Evolutionary conservation across 2,113 vertebrate genomes (phyloP).

Genomic region (Pterophyllum scalare): DNA sequence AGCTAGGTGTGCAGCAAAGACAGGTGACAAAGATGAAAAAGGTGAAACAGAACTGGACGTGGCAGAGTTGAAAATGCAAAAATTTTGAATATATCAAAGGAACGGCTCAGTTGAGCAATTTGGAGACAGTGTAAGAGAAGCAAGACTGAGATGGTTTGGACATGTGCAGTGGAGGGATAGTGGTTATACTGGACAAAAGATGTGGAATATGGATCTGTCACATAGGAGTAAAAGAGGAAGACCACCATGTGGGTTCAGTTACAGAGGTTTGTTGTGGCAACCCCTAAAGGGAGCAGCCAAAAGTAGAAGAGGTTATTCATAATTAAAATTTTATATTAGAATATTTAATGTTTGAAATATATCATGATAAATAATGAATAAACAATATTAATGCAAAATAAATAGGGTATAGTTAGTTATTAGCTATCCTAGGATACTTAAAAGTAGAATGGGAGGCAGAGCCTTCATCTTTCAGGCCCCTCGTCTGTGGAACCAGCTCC

Average conservation of each 20-base stretch:
- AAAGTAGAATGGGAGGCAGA: no score
- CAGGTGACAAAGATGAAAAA: neutral
- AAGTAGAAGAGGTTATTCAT: neutral
- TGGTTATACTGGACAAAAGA: neutral
- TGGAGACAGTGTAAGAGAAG: neutral
- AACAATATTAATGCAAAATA: neutral
- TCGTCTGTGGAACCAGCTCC: no score
- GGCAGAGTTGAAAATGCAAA: neutral
- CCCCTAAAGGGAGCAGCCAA: neutral
- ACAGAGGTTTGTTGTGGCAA: neutral
- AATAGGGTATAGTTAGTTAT: no score
- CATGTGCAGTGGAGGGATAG: neutral
- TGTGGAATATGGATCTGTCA: neutral
- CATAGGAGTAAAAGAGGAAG: neutral
- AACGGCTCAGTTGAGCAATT: neutral
- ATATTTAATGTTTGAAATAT: neutral
- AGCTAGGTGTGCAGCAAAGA: neutral
- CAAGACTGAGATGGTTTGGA: neutral
- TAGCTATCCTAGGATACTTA: no score
- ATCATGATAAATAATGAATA: neutral
- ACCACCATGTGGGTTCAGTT: neutral
- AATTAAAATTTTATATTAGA: accelerated
- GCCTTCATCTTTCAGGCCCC: no score
- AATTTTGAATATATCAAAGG: neutral
- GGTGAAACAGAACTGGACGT: neutral